phyloP scores from a whole-genome alignment of 2,113 vertebrate species.

The Chaenogobius annularis region DNA sequence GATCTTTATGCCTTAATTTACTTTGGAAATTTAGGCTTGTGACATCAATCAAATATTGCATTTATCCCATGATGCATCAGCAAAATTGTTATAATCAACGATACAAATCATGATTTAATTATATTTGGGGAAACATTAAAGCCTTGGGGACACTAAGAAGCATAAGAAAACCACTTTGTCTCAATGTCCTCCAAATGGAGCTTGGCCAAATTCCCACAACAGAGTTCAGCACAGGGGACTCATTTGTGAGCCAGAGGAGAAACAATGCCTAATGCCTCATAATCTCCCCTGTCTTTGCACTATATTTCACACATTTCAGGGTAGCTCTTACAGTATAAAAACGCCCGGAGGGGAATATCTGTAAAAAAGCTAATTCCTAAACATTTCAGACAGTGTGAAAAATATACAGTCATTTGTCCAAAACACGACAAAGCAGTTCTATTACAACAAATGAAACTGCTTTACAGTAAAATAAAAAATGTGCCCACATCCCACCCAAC shows the following conservation, averaged over 20 bases:
- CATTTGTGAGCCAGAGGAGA: conserved; percentile 51
- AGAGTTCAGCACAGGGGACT: conserved; percentile 44
- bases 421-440: too few relatives aligned
- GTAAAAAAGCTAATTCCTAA: too few relatives aligned
- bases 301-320: conserved; percentile 34
- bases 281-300: conserved; percentile 61
- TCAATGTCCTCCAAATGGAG: conserved; percentile 10
- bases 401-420: too few relatives aligned
- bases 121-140: conserved; percentile 22
- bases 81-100: conserved; percentile 23
- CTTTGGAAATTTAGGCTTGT: conserved; percentile 28
- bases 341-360: too few relatives aligned
- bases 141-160: conserved; percentile 19
- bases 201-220: conserved; percentile 31
- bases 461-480: too few relatives aligned
- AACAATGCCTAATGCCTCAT: conserved; percentile 60
- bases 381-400: too few relatives aligned
- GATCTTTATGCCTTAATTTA: conserved; percentile 47
- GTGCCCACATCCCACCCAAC: too few relatives aligned
- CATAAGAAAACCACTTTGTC: neutral
- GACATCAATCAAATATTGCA: conserved; percentile 36
- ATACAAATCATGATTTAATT: conserved; percentile 39
- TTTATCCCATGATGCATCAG: conserved; percentile 37
- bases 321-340: conserved; percentile 9
- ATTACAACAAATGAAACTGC: too few relatives aligned